Evolutionary conservation across 2,888 invertebrate genomes (phyloP).

Genomic region (Villa cingulata): DNA sequence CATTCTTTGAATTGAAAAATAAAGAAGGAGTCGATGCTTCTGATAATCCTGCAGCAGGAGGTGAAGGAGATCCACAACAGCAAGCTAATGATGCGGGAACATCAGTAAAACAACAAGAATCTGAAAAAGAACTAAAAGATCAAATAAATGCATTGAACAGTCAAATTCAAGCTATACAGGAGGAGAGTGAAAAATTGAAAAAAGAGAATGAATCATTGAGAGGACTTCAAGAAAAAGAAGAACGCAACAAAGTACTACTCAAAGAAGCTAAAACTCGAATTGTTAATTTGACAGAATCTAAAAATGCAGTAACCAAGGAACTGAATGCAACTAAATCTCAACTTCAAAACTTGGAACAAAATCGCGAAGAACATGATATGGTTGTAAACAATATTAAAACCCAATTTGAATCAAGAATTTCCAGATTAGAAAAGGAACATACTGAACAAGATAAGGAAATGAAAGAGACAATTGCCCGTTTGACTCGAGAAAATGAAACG

Average conservation of each 20-base stretch:
- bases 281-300: conserved; percentile 55
- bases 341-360: conserved; percentile 40
- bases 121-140: conserved; percentile 37
- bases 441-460: conserved; percentile 48
- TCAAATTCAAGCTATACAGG: conserved; percentile 34
- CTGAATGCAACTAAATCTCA: conserved; percentile 41
- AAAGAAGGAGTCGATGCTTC: conserved; percentile 45
- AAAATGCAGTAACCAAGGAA: conserved; percentile 47
- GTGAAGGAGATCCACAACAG: conserved; percentile 36
- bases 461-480: conserved; percentile 37
- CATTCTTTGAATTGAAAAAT: conserved; percentile 62
- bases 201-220: conserved; percentile 51
- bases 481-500: conserved; percentile 51
- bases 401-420: conserved; percentile 54
- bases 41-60: conserved; percentile 37
- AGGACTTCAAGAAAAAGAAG: conserved; percentile 54
- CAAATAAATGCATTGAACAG: conserved; percentile 36
- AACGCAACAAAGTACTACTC: conserved; percentile 50
- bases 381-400: conserved; percentile 49
- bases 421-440: conserved; percentile 59
- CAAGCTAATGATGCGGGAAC: conserved; percentile 18
- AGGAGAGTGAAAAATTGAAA: conserved; percentile 43
- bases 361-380: conserved; percentile 43
- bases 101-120: conserved; percentile 28
- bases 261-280: conserved; percentile 64